Percentiles rank a stretch among this genome's conserved stretches.
phyloP scores from a whole-genome alignment of 2,113 vertebrate genomes.

The Lynx canadensis region DNA sequence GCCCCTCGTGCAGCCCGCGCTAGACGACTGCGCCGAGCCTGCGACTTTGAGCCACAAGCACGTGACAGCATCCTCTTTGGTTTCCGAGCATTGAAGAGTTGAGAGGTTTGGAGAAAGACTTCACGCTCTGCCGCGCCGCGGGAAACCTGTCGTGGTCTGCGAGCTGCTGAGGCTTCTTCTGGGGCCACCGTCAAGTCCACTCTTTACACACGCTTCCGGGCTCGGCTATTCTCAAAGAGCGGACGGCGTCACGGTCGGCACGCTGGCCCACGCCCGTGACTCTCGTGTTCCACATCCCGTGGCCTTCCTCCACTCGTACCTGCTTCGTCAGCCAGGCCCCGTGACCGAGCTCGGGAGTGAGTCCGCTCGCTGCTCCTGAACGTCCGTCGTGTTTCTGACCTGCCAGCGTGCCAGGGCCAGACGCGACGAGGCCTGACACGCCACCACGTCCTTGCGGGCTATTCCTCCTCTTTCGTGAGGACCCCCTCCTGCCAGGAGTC shows the following conservation, averaged over 20 bases:
- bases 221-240: background rate
- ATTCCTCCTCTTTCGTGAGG: fast-evolving
- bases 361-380: background rate
- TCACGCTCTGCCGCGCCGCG: fast-evolving
- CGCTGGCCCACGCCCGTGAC: fast-evolving
- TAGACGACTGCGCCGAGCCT: fast-evolving
- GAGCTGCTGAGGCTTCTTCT: fast-evolving
- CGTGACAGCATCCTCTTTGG: fast-evolving
- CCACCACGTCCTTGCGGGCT: fast-evolving
- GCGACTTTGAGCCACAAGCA: too few relatives aligned
- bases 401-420: fast-evolving
- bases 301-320: fast-evolving
- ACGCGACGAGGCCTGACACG: fast-evolving
- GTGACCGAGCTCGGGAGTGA: fast-evolving
- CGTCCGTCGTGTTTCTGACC: background rate
- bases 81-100: background rate
- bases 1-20: fast-evolving
- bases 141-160: fast-evolving
- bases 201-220: fast-evolving
- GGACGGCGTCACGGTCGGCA: fast-evolving
- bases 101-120: too few relatives aligned
- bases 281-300: fast-evolving
- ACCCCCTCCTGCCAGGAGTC: background rate
- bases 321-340: background rate
- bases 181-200: fast-evolving